Base-by-base conservation (phyloP, 2,888 invertebrate genomes). In the Drosophila lutescens region DNA sequence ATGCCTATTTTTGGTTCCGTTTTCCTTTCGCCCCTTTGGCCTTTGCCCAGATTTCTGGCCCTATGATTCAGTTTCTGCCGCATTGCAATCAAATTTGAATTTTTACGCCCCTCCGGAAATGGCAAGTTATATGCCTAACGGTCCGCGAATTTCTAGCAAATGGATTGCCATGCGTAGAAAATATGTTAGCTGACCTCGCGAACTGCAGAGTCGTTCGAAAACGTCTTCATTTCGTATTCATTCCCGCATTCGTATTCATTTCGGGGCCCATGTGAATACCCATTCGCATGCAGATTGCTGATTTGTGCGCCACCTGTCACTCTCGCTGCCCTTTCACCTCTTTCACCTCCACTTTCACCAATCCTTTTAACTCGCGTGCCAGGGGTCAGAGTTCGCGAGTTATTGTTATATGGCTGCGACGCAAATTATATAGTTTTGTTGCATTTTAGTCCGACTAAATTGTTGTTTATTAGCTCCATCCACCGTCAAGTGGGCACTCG, bases 61-160 rank as follows among this genome's bases (percentile, higher is more conserved):
- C 30, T 50, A 5, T 50, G 50, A 58, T 58, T 62, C 75, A 71
- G 71, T 76, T 77, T 80, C 66, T 86, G 83, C 88, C 79, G 87
- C 87, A 88, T 79, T 80, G 86, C 77, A 87, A 86, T 85, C 76
- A 83, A 87, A 86, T 86, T 86, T 86, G 88, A 88, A 86, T 86
- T 86, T 86, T 83, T 77, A 88, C 74, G 82, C 63, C 68, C 72
- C 44, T 76, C 62, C 76, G 88, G 85, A 84, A 85, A 79, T 77
- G 80, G 79, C 79, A 77, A 72, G 79, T 75, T 80, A 86, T 79
- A 86, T 78, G 47, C 47, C 47, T 47, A 47, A 47, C 32, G 56
- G 72, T 58, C 53, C 61, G 71, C 51, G 36, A 53, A 47, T 63
- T 70, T 51, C 32, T 51, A 38, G 30, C 26, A 54, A 61, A 70